phyloP scores from a whole-genome alignment of 2,797 vertebrate genomes.

The Fundulus diaphanus region DNA sequence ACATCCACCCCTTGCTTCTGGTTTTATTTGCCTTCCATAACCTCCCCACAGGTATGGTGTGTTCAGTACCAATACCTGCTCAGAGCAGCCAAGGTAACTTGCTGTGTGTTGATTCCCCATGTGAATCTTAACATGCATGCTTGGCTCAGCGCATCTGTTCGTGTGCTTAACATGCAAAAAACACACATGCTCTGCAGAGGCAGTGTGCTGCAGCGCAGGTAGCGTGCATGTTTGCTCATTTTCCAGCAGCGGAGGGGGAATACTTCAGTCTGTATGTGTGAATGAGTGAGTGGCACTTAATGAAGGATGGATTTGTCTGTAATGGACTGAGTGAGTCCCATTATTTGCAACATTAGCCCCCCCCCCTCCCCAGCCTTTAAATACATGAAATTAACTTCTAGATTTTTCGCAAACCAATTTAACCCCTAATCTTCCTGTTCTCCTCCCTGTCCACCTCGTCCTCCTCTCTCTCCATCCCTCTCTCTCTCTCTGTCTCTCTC shows the following conservation, averaged over 20 bases:
- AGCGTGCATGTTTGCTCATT: constrained; percentile 18
- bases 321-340: constrained; percentile 67
- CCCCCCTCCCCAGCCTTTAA: constrained; percentile 43
- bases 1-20: constrained; percentile 5
- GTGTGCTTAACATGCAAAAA: constrained; percentile 15
- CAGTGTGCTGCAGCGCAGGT: constrained; percentile 40
- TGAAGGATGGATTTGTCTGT: constrained; percentile 55
- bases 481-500: constrained; percentile 36
- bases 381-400: constrained; percentile 41
- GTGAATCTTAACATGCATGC: constrained; percentile 60
- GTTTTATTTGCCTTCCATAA: constrained; percentile 63
- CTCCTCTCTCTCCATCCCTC: background rate
- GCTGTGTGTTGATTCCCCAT: constrained; percentile 63
- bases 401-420: constrained; percentile 35
- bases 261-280: constrained; percentile 6
- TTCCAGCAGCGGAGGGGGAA: constrained; percentile 14
- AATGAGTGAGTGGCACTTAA: constrained; percentile 25
- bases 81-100: constrained; percentile 81
- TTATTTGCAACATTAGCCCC: constrained; percentile 74
- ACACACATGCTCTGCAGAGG: constrained; percentile 45
- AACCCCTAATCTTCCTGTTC: constrained; percentile 42
- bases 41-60: constrained; percentile 79
- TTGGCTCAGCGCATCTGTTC: constrained; percentile 25
- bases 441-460: background rate
- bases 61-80: constrained; percentile 78